These are phyloP conservation scores for Ascaphus truei DNA, from an alignment of 2,113 vertebrate genomes.

Conservation along the genomic window DNA sequence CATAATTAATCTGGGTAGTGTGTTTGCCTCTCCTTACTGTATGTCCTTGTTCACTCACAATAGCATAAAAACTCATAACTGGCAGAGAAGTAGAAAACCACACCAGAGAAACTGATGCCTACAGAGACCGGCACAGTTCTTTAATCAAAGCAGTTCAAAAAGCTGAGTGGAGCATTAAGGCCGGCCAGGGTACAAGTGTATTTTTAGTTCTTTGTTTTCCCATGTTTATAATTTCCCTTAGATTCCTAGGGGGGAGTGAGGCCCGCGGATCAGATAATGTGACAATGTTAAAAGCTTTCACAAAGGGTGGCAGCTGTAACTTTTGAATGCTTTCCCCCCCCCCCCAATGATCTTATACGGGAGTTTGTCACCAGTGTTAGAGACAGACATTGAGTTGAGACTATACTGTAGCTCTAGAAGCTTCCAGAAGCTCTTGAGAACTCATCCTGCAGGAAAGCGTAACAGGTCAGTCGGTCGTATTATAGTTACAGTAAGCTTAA, in stretches of 20 bases:
- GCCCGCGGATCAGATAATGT: constrained; percentile 38
- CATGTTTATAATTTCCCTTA: constrained; percentile 43
- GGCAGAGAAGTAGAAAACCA: too few relatives aligned
- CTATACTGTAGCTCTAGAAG: constrained; percentile 40
- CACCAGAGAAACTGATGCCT: too few relatives aligned
- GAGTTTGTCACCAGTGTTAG: constrained; percentile 47
- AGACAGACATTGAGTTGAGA: constrained; percentile 43
- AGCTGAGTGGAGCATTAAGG: constrained; percentile 39
- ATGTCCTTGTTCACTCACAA: too few relatives aligned
- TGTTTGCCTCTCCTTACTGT: too few relatives aligned
- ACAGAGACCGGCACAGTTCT: neutral
- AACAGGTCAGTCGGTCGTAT: constrained; percentile 48
- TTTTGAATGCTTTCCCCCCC: constrained; percentile 38
- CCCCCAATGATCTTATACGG: constrained; percentile 42
- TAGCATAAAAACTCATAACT: too few relatives aligned
- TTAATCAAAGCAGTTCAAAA: constrained; percentile 46
- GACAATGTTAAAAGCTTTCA: constrained; percentile 39
- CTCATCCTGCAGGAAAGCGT: constrained; percentile 44
- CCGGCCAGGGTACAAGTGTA: constrained; percentile 41
- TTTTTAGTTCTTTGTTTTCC: constrained; percentile 48
- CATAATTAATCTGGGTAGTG: too few relatives aligned
- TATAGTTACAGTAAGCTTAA: constrained; percentile 40
- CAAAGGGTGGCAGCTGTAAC: constrained; percentile 43
- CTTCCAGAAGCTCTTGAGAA: constrained; percentile 44
- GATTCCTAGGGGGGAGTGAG: constrained; percentile 46